phyloP scores from a whole-genome alignment of 1,140 invertebrate species.

The Brachystomella parvula region DNA sequence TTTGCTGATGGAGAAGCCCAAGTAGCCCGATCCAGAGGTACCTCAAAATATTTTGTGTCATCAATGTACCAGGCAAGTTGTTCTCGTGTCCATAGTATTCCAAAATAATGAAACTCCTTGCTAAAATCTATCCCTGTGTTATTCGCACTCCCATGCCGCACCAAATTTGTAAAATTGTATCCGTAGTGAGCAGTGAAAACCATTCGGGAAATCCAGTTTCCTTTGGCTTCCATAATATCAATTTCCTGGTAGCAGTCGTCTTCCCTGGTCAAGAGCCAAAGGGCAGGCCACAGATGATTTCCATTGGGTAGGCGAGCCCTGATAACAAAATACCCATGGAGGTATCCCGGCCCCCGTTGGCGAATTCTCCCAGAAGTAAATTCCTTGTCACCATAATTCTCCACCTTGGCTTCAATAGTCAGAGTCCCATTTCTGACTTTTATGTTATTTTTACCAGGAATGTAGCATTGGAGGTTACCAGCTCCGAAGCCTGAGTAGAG shows the following conservation, averaged over 20 bases:
- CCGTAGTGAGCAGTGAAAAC: slow-evolving; percentile 15
- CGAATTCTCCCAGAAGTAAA: slow-evolving; percentile 29
- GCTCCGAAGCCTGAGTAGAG: slow-evolving; percentile 17
- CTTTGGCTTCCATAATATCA: slow-evolving; percentile 10
- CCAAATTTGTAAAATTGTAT: neutral
- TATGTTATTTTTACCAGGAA: slow-evolving; percentile 19
- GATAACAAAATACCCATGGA: slow-evolving; percentile 26
- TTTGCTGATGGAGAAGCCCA: neutral
- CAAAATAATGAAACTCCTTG: slow-evolving; percentile 9
- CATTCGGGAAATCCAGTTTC: neutral
- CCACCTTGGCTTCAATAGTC: slow-evolving; percentile 15
- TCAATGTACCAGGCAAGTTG: slow-evolving; percentile 11
- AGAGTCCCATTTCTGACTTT: slow-evolving; percentile 21
- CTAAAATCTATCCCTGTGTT: slow-evolving; percentile 1
- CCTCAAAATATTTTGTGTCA: neutral
- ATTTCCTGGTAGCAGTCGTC: slow-evolving; percentile 11
- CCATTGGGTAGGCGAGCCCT: slow-evolving; percentile 16
- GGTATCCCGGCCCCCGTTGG: slow-evolving; percentile 3
- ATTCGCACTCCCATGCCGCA: neutral
- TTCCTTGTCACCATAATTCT: slow-evolving; percentile 24
- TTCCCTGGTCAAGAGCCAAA: slow-evolving; percentile 7
- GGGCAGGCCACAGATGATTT: slow-evolving; percentile 21
- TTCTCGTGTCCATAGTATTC: neutral
- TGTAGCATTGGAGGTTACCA: slow-evolving; percentile 26
- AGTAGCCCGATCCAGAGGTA: neutral